phyloP scores from a whole-genome alignment of 2,797 vertebrate species.

The Galaxias olidus region DNA sequence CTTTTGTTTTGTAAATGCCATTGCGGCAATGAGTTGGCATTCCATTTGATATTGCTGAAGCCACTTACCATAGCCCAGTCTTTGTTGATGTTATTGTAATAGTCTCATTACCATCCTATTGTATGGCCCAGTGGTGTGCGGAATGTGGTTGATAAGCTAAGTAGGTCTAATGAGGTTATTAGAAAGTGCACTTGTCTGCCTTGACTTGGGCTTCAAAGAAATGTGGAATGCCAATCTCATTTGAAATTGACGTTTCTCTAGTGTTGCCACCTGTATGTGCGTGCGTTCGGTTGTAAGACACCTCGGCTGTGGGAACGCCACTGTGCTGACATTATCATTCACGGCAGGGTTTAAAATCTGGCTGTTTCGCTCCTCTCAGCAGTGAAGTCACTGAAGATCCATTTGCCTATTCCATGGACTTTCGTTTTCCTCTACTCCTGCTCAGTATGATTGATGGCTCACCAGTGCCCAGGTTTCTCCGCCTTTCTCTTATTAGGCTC shows the following conservation, averaged over 20 bases:
- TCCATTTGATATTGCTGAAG: background rate
- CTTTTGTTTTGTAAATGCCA: constrained; percentile 3
- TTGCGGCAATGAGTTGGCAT: background rate
- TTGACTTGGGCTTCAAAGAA: too few species aligned
- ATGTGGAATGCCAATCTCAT: too few species aligned
- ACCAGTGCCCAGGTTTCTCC: background rate
- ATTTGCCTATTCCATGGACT: background rate
- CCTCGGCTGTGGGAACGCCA: background rate
- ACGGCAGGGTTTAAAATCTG: background rate
- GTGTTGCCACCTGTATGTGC: too few species aligned
- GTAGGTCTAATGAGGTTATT: too few species aligned
- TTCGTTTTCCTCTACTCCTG: background rate
- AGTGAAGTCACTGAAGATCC: constrained; percentile 5
- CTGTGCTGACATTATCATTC: background rate
- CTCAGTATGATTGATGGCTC: background rate
- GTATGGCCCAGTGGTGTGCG: too few species aligned
- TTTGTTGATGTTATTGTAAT: too few species aligned
- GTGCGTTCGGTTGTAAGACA: too few species aligned
- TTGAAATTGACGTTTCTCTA: too few species aligned
- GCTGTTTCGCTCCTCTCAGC: background rate
- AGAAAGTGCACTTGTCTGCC: too few species aligned
- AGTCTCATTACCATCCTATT: too few species aligned
- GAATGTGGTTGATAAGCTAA: too few species aligned
- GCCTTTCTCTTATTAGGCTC: constrained; percentile 1
- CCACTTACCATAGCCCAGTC: background rate